These are phyloP conservation scores for Imbricaverruca yamaguchii DNA, from an alignment of 2,888 invertebrate genomes.

Conservation along the genomic window DNA sequence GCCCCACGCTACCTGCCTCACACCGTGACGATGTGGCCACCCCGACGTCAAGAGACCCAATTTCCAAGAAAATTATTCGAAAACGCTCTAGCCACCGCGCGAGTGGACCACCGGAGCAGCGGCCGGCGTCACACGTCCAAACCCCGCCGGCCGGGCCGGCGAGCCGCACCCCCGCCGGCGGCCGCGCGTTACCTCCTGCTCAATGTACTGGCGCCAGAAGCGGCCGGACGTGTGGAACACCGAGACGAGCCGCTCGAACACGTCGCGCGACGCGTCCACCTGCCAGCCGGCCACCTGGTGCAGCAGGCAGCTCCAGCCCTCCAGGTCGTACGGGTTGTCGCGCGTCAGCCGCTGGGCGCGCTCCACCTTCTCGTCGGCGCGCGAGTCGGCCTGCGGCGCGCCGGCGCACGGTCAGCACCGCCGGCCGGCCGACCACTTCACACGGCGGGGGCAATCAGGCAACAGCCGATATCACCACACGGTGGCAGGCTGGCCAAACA, in stretches of 20 bases:
- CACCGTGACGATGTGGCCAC: too few relatives aligned
- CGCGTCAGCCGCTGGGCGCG: slow-evolving; percentile 44
- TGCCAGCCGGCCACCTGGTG: slow-evolving; percentile 83
- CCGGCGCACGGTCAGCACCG: not conserved
- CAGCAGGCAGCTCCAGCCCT: slow-evolving; percentile 94
- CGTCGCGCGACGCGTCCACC: slow-evolving; percentile 77
- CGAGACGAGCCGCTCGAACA: slow-evolving; percentile 88
- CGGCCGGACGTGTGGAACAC: slow-evolving; percentile 94
- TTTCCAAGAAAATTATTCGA: too few relatives aligned
- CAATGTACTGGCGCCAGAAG: slow-evolving; percentile 98
- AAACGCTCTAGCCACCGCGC: too few relatives aligned
- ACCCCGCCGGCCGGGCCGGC: too few relatives aligned
- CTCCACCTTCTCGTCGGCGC: slow-evolving; percentile 29
- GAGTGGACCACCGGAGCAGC: not conserved
- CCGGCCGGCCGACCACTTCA: too few relatives aligned
- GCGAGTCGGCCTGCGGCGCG: not conserved
- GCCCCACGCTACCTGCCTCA: too few relatives aligned
- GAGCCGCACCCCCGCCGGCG: too few relatives aligned
- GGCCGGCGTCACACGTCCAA: too few relatives aligned
- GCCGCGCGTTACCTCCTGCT: slow-evolving; percentile 68
- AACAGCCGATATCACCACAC: too few relatives aligned
- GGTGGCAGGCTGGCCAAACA: too few relatives aligned
- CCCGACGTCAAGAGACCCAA: too few relatives aligned
- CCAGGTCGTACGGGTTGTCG: slow-evolving; percentile 84
- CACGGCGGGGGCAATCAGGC: too few relatives aligned